Base-by-base conservation (phyloP, 1,140 invertebrate genomes). In the Caenorhabditis inopinata region DNA sequence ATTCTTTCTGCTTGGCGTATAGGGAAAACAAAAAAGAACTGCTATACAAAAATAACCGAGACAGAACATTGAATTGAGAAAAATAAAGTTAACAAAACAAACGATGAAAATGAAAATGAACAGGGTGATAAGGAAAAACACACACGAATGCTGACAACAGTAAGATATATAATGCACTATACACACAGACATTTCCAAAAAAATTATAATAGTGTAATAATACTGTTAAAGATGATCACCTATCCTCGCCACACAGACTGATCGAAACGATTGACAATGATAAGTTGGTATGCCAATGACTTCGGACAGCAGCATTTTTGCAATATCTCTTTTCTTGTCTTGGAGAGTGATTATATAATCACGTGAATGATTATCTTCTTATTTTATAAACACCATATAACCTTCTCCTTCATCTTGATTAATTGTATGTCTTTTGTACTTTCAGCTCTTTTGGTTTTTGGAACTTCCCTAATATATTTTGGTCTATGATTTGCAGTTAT, bases 191-290 rank as follows among this genome's bases (percentile, higher is more conserved):
- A 68, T 38, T 68, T 68, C 32, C 58, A 68, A 68, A 68, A n/a
- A 42, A 68, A 32, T 68, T 68, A 68, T 68, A 38, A 16, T 29
- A 42, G 58, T 68, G 32, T 38, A 68, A 68, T 68, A 68, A 68
- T 68, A 68, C 29, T 68, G 58, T 68, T 68, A 68, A 53, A 68
- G 58, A 68, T 68, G 58, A 68, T 68, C 58, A 68, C 16, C 23
- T 68, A 29, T 38, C 38, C 58, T 68, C 58, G 58, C 58, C 58
- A 68, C 58, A 68, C 58, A 68, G 58, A 68, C 58, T 68, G 58
- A 68, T 68, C 58, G 38, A 68, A 68, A 68, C 58, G 16, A 68
- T 68, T 21, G 29, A 38, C 27, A 18, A 68, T 68, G 58, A 68
- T 68, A 16, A 38, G 38, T 38, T 32, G 58, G 58, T 12, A 12